A percentile compares a stretch with the other conserved stretches of the same genome.
Conservation (phyloP, 2,797 vertebrate species). For the Prionace glauca region DNA sequence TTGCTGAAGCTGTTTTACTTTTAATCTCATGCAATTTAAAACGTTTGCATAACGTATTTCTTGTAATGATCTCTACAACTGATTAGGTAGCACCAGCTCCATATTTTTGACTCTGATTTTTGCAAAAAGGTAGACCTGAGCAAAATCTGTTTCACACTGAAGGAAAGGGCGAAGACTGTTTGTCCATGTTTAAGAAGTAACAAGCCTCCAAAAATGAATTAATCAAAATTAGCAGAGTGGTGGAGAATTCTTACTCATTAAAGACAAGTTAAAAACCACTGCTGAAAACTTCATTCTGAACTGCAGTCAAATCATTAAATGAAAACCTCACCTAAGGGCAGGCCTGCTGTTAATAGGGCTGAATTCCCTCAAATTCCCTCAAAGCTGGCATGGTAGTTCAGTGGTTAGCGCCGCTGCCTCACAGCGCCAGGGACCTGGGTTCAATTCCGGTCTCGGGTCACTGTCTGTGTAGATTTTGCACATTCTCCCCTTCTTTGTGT, state of each 20-base stretch:
- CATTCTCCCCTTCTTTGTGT: no score
- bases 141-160: background rate
- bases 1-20: background rate
- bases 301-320: background rate
- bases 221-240: background rate
- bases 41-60: background rate
- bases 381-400: no score
- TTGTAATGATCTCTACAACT: background rate
- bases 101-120: background rate
- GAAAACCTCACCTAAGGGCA: background rate
- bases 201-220: background rate
- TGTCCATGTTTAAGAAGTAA: background rate
- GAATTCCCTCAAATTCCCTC: background rate
- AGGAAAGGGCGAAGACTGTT: background rate
- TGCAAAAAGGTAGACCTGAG: background rate
- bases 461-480: no score
- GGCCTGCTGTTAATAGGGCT: background rate
- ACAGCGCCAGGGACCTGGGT: no score
- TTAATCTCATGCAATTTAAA: slow-evolving; percentile 1
- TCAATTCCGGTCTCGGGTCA: no score
- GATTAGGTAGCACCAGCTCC: background rate
- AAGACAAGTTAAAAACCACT: background rate
- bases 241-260: background rate
- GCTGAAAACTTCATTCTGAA: background rate
- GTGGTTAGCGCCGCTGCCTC: no score